Evolutionary conservation across 2,888 invertebrate species (phyloP).

Genomic region (Carcina quercana): DNA sequence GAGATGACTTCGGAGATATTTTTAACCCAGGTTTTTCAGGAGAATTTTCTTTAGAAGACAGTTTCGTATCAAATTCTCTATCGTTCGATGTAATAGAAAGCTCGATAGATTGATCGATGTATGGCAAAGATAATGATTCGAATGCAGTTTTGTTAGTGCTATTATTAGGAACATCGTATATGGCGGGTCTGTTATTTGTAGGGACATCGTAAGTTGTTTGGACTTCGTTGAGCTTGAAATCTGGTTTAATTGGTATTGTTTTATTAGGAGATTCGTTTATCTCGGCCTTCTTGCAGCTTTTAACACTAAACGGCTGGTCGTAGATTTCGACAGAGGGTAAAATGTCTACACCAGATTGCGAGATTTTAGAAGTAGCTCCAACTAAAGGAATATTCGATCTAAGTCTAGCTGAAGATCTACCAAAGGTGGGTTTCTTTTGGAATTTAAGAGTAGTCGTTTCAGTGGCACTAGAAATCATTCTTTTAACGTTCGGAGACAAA

Average conservation of each 20-base stretch:
- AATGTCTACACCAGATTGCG: constrained; percentile 64
- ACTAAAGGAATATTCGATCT: constrained; percentile 65
- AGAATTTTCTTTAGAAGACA: constrained; percentile 55
- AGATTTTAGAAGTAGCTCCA: constrained; percentile 68
- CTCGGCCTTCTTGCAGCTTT: constrained; percentile 31
- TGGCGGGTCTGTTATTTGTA: constrained; percentile 57
- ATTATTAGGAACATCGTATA: constrained; percentile 62
- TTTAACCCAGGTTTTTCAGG: constrained; percentile 43
- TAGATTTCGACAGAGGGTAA: constrained; percentile 63
- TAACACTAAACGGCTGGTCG: constrained; percentile 48
- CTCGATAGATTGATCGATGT: constrained; percentile 66
- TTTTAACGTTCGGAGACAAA: constrained; percentile 76
- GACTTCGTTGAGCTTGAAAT: constrained; percentile 49
- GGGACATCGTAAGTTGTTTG: constrained; percentile 62
- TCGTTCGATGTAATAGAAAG: constrained; percentile 64
- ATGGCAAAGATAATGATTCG: constrained; percentile 60
- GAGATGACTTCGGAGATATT: constrained; percentile 35
- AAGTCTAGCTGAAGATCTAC: constrained; percentile 49
- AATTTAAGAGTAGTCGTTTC: constrained; percentile 56
- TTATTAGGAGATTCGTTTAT: constrained; percentile 32
- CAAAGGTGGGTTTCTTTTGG: constrained; percentile 53
- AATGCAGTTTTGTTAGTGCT: constrained; percentile 52
- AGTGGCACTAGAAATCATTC: constrained; percentile 74
- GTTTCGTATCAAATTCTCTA: constrained; percentile 66
- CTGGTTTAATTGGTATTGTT: constrained; percentile 34